phyloP scores from a whole-genome alignment of 2,113 vertebrate species.

The Vidua macroura region DNA sequence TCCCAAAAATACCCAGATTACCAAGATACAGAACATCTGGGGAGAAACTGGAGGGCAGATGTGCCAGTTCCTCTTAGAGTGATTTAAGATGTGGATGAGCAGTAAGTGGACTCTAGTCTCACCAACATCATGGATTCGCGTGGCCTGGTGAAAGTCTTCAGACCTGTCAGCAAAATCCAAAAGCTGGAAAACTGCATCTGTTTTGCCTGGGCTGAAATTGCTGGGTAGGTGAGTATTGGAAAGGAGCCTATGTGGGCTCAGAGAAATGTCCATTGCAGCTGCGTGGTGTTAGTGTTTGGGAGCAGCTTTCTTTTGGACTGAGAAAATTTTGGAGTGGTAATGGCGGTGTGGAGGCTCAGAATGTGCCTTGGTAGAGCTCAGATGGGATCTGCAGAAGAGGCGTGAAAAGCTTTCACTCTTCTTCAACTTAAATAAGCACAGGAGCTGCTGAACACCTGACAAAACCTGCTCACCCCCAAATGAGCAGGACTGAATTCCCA shows the following conservation, averaged over 20 bases:
- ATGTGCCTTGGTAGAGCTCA: neutral
- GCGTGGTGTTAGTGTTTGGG: neutral
- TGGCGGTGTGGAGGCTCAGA: neutral
- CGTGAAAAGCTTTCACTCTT: neutral
- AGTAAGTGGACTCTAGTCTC: neutral
- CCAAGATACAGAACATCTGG: neutral
- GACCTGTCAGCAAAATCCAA: neutral
- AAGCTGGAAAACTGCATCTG: neutral
- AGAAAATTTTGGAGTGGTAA: neutral
- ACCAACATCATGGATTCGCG: accelerated
- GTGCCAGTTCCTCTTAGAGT: neutral
- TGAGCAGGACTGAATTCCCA: neutral
- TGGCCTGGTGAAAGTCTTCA: neutral
- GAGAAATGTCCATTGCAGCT: neutral
- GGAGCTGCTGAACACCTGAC: neutral
- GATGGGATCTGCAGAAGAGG: neutral
- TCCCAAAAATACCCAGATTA: neutral
- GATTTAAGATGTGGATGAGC: neutral
- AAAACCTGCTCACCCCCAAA: neutral
- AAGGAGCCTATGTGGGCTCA: neutral
- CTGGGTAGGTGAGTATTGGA: neutral
- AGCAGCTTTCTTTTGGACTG: neutral
- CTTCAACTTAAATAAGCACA: neutral
- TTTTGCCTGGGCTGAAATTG: neutral
- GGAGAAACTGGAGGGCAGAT: neutral